Conservation (phyloP, 2,797 vertebrate species). For the Gymnopithys bicolor region DNA sequence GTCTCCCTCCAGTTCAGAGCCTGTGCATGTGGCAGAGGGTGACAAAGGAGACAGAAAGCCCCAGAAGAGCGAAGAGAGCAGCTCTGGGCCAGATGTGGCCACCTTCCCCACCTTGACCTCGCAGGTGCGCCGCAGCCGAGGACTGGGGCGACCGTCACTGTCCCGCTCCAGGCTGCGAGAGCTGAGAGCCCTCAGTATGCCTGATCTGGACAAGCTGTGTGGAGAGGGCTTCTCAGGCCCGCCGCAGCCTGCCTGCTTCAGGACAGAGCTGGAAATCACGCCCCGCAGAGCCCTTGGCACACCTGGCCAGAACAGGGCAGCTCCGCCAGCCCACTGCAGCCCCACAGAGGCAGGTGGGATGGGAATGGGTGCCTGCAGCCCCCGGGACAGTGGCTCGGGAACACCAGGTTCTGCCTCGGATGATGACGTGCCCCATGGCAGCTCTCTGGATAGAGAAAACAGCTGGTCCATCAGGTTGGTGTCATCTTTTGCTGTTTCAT, state of each 20-base stretch:
- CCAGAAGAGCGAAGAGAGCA: background rate
- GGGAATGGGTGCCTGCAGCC: background rate
- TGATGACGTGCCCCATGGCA: constrained; percentile 11
- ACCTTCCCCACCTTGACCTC: constrained; percentile 1
- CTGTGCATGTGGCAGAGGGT: background rate
- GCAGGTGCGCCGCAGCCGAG: constrained; percentile 76
- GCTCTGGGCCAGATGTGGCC: accelerated
- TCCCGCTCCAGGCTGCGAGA: constrained; percentile 86
- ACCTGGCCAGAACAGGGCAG: background rate
- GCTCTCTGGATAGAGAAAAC: constrained; percentile 23
- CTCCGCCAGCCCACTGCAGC: accelerated
- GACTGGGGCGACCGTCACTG: constrained; percentile 62
- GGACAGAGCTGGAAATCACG: constrained; percentile 78
- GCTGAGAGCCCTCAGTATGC: constrained; percentile 91
- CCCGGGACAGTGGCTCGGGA: constrained; percentile 19
- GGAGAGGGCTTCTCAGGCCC: constrained; percentile 77
- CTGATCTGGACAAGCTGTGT: constrained; percentile 89
- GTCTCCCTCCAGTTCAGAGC: constrained; percentile 47
- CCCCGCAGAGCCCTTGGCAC: constrained; percentile 20
- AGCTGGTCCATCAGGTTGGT: constrained; percentile 90
- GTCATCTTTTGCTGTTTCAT: accelerated
- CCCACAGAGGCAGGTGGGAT: accelerated
- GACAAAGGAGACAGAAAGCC: background rate
- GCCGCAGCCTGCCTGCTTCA: constrained; percentile 52
- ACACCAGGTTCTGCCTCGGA: background rate